Evolutionary conservation across 2,797 vertebrate species (phyloP).

Genomic region (Acanthis flammea): DNA sequence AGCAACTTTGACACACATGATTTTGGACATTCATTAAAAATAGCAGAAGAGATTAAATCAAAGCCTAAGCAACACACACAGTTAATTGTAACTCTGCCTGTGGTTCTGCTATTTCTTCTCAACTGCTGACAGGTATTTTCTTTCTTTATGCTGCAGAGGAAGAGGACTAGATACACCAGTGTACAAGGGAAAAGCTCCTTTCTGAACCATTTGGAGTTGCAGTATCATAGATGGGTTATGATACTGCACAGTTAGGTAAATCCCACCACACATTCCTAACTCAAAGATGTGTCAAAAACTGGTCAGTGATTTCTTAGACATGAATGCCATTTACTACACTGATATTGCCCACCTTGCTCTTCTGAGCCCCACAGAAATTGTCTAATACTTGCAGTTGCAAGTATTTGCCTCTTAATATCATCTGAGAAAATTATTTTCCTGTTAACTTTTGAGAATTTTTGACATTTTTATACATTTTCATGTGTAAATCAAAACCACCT

Average conservation of each 20-base stretch:
- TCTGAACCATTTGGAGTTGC: neutral
- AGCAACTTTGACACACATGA: neutral
- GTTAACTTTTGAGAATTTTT: neutral
- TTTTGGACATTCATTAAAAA: neutral
- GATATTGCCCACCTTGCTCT: neutral
- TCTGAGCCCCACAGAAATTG: neutral
- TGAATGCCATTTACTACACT: neutral
- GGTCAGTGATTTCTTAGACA: neutral
- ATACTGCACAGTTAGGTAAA: neutral
- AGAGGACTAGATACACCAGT: neutral
- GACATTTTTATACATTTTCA: neutral
- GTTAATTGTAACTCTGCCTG: neutral
- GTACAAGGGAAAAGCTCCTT: neutral
- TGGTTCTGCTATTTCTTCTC: neutral
- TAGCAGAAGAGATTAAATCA: neutral
- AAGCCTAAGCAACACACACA: neutral
- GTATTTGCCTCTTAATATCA: neutral
- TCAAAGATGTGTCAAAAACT: neutral
- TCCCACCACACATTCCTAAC: neutral
- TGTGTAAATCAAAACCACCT: neutral
- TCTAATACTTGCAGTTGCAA: neutral
- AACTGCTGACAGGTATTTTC: neutral
- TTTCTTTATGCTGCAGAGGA: neutral
- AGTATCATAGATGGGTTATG: neutral
- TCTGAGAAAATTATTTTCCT: neutral